Base-by-base conservation (phyloP, 2,113 vertebrate species). In the Gallinago paraguaiae region DNA sequence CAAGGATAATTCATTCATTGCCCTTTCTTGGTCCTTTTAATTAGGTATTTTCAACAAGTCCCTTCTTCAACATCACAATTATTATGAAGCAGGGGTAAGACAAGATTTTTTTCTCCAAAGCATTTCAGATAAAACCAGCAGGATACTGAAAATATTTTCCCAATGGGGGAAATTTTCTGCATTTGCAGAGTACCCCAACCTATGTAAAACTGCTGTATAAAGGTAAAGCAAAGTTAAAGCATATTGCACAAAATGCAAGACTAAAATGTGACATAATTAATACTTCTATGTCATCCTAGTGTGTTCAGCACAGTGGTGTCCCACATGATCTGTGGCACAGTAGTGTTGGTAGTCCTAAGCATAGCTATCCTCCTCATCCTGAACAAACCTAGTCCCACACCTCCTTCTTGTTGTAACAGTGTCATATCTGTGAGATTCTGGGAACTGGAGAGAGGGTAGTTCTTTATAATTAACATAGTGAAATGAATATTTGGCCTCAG, bases 1-100 rank as follows among this genome's bases (percentile, higher is more conserved):
- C 67, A 85, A 46, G 59, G 46, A 93, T 94, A 97, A 97, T 96
- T 92, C 82, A 94, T 96, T 96, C 93, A 92, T 88, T 96, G 93
- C 95, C 96, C 96, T 96, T 94, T 96, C 85, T 88, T 85, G 81
- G 61, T 76, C 69, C 59, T 17, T 87, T 81, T 94, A 96, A 97
- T 96, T 96, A 93, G 81, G 28, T 69, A 80, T 93, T 96, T 96
- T 94, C 5, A 6, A 92, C 83, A 91, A 91, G 65, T 89, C n/a
- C 25, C 51, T 82, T 94, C 95, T 95, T 82, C 80, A 84, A 33
- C 76, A 78, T 86, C 61, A 70, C 84, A 79, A 65, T 46, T 89
- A 81, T 89, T 89, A 93, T 51, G 67, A 89, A 87, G 41, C 27
- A 78, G 8, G 17, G 10, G 17, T 92, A 86, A 91, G 86, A 85